A percentile compares a stretch with the other conserved stretches of the same genome.
phyloP scores from a whole-genome alignment of 2,888 invertebrate species.

The Slavum lentiscoides region DNA sequence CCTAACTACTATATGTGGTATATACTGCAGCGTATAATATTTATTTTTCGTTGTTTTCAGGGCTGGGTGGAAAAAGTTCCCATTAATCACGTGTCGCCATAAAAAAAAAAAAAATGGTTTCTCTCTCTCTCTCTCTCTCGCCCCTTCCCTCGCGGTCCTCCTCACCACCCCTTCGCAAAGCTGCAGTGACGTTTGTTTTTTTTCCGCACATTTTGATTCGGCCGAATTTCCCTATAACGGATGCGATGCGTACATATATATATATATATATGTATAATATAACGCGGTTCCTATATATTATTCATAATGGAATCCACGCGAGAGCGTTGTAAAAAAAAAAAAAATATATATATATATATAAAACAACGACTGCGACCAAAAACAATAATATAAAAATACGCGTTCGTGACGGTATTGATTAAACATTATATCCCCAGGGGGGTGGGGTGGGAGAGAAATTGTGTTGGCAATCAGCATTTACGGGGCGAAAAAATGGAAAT shows the following conservation, averaged over 20 bases:
- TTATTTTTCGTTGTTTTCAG: constrained; percentile 18
- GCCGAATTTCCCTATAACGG: constrained; percentile 49
- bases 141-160: too few species aligned
- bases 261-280: too few species aligned
- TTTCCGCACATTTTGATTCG: constrained; percentile 47
- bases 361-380: too few species aligned
- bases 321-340: constrained; percentile 32
- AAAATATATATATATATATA: too few species aligned
- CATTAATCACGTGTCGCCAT: constrained; percentile 54
- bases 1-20: neutral
- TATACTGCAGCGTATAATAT: constrained; percentile 36
- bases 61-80: constrained; percentile 47
- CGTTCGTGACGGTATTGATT: constrained; percentile 49
- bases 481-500: constrained; percentile 44
- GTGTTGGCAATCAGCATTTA: constrained; percentile 50
- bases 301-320: constrained; percentile 50
- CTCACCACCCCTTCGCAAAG: constrained; percentile 8
- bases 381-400: constrained; percentile 38
- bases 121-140: neutral
- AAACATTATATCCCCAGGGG: constrained; percentile 51
- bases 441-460: neutral
- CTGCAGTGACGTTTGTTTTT: constrained; percentile 48
- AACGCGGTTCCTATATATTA: constrained; percentile 34
- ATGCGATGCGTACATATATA: neutral
- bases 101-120: constrained; percentile 49